Evolutionary conservation across 2,888 invertebrate species (phyloP).

Genomic region (Eudemis profundana): DNA sequence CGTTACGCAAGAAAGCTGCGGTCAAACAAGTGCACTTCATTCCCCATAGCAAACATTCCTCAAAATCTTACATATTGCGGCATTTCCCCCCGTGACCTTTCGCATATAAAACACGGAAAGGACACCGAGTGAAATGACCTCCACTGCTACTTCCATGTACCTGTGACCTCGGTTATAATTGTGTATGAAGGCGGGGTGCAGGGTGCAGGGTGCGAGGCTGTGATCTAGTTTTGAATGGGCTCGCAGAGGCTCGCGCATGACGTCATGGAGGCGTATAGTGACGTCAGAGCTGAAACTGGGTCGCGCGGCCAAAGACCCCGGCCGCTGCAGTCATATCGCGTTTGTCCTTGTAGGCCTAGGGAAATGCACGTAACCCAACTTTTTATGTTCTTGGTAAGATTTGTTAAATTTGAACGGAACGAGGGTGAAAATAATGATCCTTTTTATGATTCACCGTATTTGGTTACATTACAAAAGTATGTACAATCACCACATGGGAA

Average conservation of each 20-base stretch:
- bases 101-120: conserved; percentile 60
- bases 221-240: conserved; percentile 83
- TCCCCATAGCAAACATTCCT: background rate
- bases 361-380: conserved; percentile 49
- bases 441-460: no score
- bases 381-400: no score
- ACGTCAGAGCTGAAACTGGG: conserved; percentile 77
- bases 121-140: conserved; percentile 68
- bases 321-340: conserved; percentile 69
- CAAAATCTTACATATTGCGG: conserved; percentile 1
- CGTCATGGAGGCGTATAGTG: conserved; percentile 81
- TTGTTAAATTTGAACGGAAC: no score
- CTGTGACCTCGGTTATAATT: conserved; percentile 61
- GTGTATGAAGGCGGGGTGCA: conserved; percentile 57
- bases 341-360: conserved; percentile 56
- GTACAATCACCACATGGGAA: no score
- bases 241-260: conserved; percentile 73
- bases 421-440: no score
- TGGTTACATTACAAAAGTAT: no score
- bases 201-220: conserved; percentile 67
- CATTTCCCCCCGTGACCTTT: conserved; percentile 57
- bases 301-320: conserved; percentile 75
- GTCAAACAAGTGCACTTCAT: background rate
- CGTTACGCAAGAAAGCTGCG: background rate
- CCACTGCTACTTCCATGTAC: conserved; percentile 56